phyloP scores from a whole-genome alignment of 37 sponge, comb jelly and placozoan species.

The Ephydatia muelleri region DNA sequence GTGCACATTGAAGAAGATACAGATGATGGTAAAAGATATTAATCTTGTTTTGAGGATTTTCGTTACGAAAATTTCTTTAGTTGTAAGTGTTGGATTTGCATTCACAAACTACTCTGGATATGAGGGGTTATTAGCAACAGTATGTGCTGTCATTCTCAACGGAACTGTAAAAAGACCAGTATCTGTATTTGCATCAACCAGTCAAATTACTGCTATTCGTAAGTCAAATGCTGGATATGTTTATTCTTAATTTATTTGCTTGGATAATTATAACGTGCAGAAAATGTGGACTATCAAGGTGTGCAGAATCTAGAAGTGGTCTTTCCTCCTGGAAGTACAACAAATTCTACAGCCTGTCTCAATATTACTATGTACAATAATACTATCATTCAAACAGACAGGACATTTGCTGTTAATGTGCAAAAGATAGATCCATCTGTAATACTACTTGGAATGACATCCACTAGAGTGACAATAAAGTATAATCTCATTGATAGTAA shows the following conservation, averaged over 20 bases:
- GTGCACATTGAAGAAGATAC: background rate
- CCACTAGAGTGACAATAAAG: background rate
- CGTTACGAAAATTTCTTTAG: background rate
- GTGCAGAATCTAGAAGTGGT: background rate
- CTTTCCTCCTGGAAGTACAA: background rate
- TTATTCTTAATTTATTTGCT: background rate
- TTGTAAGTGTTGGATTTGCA: background rate
- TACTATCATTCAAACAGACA: background rate
- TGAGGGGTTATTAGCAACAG: background rate
- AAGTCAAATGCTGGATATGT: background rate
- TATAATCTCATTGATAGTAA: background rate
- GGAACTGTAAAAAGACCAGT: background rate
- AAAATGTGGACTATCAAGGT: background rate
- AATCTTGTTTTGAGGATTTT: too few species aligned
- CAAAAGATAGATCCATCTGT: too few species aligned
- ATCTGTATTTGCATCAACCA: background rate
- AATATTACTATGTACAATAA: background rate
- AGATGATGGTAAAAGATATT: background rate
- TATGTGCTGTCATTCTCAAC: background rate
- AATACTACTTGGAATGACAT: too few species aligned
- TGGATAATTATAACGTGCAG: background rate
- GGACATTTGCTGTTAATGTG: background rate
- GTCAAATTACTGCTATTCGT: background rate
- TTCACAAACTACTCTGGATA: background rate
- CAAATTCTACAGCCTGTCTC: background rate